Evolutionary conservation across 2,797 vertebrate genomes (phyloP).

Genomic region (Pangasius krempfi): DNA sequence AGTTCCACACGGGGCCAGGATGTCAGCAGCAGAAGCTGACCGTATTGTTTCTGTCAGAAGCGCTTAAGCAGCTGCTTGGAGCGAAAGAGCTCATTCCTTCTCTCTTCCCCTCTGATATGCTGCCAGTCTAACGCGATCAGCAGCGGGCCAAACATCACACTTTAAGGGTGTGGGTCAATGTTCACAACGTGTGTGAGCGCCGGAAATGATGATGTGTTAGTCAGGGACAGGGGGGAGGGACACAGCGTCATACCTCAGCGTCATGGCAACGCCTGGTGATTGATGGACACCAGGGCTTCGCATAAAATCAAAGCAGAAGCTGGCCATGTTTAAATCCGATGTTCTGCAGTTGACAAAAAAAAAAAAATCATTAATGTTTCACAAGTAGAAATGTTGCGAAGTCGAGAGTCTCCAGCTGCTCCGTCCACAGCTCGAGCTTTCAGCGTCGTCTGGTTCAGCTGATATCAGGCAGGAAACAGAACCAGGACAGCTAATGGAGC

Average conservation of each 20-base stretch:
- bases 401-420: too few relatives aligned
- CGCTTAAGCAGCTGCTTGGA: conserved; percentile 12
- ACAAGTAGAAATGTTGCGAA: neutral
- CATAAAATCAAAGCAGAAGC: neutral
- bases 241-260: too few relatives aligned
- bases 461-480: too few relatives aligned
- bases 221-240: neutral
- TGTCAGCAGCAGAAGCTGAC: conserved; percentile 49
- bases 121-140: neutral
- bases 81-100: neutral
- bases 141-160: neutral
- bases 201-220: neutral
- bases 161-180: neutral
- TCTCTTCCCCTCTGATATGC: neutral
- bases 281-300: neutral
- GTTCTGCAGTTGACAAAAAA: neutral
- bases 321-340: neutral
- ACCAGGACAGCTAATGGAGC: neutral
- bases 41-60: conserved; percentile 30
- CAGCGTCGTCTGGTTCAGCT: neutral
- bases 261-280: neutral
- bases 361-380: neutral
- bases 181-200: neutral
- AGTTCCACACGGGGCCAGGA: conserved; percentile 36
- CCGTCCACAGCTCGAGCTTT: neutral